Conservation (phyloP, 1,140 invertebrate species). For the Goniozus legneri region DNA sequence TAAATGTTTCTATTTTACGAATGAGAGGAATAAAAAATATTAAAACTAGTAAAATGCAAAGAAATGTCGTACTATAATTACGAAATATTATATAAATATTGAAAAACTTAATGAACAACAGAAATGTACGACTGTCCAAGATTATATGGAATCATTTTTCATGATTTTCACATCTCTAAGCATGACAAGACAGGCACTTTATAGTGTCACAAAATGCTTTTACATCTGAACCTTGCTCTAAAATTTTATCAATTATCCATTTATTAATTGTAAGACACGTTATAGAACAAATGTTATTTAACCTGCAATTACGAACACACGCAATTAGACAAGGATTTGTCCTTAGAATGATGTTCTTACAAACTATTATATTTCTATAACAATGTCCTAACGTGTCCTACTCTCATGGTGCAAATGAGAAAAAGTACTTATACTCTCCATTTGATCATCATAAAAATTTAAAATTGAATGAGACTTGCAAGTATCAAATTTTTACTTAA, state of each 20-base stretch:
- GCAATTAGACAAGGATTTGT: conserved; percentile 29
- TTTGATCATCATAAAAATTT: conserved; percentile 10
- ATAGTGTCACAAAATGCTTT: conserved; percentile 50
- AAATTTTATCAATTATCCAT: conserved; percentile 40
- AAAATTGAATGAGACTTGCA: conserved; percentile 19
- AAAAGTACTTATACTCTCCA: conserved; percentile 18
- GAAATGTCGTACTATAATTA: neutral
- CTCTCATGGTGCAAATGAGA: conserved; percentile 20
- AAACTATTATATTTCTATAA: conserved; percentile 30
- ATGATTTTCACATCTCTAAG: conserved; percentile 46
- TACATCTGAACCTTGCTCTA: conserved; percentile 48
- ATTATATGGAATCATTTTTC: conserved; percentile 38
- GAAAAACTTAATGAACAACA: conserved; percentile 11
- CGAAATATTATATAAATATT: neutral
- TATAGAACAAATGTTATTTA: conserved; percentile 32
- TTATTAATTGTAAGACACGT: conserved; percentile 32
- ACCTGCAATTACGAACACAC: conserved; percentile 38
- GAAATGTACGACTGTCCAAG: conserved; percentile 25
- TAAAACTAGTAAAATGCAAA: too few species aligned
- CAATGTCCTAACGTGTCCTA: conserved; percentile 23
- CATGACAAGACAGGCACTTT: conserved; percentile 53
- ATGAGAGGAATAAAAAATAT: too few species aligned
- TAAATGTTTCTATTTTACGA: too few species aligned
- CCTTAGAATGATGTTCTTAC: conserved; percentile 34
- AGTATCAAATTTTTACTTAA: conserved; percentile 16